Conservation (phyloP, 1,140 invertebrate genomes). For the Mya arenaria region DNA sequence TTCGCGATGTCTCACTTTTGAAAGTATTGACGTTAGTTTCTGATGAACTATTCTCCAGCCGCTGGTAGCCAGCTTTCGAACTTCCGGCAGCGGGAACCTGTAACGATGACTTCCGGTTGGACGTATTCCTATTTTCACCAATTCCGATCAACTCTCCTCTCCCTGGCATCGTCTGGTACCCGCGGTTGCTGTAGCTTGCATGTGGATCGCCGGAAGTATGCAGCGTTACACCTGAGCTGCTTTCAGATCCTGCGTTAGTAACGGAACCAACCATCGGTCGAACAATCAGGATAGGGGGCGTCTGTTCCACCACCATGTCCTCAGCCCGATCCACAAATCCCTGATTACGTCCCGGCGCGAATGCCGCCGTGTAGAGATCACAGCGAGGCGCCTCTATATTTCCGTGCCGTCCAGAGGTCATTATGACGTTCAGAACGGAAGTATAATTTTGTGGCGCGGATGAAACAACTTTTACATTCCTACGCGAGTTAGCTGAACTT, state of each 20-base stretch:
- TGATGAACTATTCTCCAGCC: slow-evolving; percentile 34
- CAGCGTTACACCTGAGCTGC: too few species aligned
- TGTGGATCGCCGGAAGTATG: too few species aligned
- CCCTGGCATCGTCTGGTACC: too few species aligned
- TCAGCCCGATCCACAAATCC: slow-evolving; percentile 46
- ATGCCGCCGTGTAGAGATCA: slow-evolving; percentile 28
- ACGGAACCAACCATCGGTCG: too few species aligned
- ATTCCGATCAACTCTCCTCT: too few species aligned
- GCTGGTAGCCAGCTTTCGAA: slow-evolving; percentile 5
- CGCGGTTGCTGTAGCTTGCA: too few species aligned
- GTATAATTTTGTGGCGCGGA: slow-evolving; percentile 4
- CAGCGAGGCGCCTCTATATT: neutral
- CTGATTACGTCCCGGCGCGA: slow-evolving; percentile 28
- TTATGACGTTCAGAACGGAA: slow-evolving; percentile 32
- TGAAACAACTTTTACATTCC: neutral
- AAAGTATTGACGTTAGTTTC: slow-evolving; percentile 28
- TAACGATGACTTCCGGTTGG: too few species aligned
- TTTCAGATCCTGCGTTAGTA: too few species aligned
- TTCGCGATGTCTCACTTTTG: neutral
- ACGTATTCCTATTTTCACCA: too few species aligned
- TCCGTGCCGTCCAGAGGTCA: neutral
- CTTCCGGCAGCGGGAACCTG: too few species aligned
- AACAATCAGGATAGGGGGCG: slow-evolving; percentile 26
- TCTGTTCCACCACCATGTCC: slow-evolving; percentile 35
- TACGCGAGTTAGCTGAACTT: neutral